Conservation (phyloP, 1,140 invertebrate species). For the Leptinotarsa defecta region DNA sequence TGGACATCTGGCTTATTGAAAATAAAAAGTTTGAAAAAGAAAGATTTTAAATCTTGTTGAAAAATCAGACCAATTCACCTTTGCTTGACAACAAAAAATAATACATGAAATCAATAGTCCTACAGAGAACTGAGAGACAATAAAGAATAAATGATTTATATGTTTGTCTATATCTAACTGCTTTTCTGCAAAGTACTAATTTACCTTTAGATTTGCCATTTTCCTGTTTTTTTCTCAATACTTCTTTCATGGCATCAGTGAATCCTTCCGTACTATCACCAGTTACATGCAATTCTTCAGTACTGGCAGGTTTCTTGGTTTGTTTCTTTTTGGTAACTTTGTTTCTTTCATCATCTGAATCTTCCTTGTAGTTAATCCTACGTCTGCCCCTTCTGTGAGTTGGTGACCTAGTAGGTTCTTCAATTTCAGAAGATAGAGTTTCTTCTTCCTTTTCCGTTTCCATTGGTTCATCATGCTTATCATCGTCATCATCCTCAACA, state of each 20-base stretch:
- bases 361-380: not conserved
- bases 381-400: not conserved
- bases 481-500: constrained; percentile 20
- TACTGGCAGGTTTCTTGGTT: not conserved
- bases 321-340: constrained; percentile 9
- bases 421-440: not conserved
- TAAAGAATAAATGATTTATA: too few relatives aligned
- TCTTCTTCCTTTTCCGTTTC: constrained; percentile 1
- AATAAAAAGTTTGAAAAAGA: too few relatives aligned
- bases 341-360: constrained; percentile 1
- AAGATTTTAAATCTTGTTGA: too few relatives aligned
- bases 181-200: too few relatives aligned
- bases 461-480: constrained; percentile 18
- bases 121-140: too few relatives aligned
- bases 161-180: too few relatives aligned
- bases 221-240: constrained; percentile 31
- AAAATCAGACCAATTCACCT: too few relatives aligned
- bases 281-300: not conserved
- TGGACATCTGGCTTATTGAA: too few relatives aligned
- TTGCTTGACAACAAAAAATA: too few relatives aligned
- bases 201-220: constrained; percentile 20
- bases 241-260: constrained; percentile 43
- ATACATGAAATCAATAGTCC: too few relatives aligned
- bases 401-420: constrained; percentile 7
- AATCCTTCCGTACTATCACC: constrained; percentile 27